phyloP scores from a whole-genome alignment of 2,888 invertebrate species.

The Helicoverpa assulta region DNA sequence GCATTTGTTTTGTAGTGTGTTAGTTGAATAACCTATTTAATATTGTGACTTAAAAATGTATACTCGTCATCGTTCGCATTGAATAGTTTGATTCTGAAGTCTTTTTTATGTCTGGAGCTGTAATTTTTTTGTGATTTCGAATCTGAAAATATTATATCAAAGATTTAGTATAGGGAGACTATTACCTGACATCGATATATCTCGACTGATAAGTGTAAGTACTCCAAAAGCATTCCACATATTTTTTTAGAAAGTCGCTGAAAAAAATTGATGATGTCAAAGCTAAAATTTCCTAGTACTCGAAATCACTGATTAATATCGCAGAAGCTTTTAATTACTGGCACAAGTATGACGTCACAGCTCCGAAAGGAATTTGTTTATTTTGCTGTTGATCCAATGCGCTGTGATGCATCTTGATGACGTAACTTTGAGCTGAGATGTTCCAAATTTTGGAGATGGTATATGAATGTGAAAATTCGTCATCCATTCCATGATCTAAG shows the following conservation, averaged over 20 bases:
- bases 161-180: too few relatives aligned
- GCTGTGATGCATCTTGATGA: conserved; percentile 31
- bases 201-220: too few relatives aligned
- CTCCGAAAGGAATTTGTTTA: conserved; percentile 18
- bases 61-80: neutral
- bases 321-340: conserved; percentile 31
- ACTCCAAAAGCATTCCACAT: too few relatives aligned
- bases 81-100: too few relatives aligned
- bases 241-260: neutral
- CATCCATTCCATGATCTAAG: too few relatives aligned
- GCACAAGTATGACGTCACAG: conserved; percentile 29
- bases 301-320: conserved; percentile 31
- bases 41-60: neutral
- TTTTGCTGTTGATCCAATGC: conserved; percentile 20
- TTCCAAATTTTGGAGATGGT: conserved; percentile 36
- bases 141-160: too few relatives aligned
- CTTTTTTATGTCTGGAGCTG: too few relatives aligned
- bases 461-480: too few relatives aligned
- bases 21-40: neutral
- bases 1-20: neutral
- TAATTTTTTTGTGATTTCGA: too few relatives aligned
- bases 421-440: conserved; percentile 33
- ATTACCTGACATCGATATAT: too few relatives aligned
- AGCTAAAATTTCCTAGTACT: conserved; percentile 6
- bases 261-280: neutral